A percentile compares a stretch with the other conserved stretches of the same genome.
Evolutionary conservation across 2,113 vertebrate species (phyloP).

Genomic region (Sorex araneus): DNA sequence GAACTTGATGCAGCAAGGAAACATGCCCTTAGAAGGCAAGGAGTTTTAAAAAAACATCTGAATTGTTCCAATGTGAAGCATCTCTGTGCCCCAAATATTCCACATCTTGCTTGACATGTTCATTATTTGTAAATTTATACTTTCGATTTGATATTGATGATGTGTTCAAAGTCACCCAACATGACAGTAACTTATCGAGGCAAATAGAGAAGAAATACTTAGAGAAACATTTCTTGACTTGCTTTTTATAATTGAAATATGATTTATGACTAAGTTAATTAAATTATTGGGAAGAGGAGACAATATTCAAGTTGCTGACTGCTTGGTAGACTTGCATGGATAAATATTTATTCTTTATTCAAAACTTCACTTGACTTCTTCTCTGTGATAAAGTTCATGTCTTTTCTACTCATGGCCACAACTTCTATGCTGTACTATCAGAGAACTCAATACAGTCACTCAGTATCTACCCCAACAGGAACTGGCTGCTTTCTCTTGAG

Average conservation of each 20-base stretch:
- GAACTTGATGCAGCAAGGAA: background rate
- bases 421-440: constrained; percentile 31
- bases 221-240: background rate
- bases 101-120: background rate
- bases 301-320: constrained; percentile 25
- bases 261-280: background rate
- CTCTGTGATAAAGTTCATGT: constrained; percentile 9
- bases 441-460: background rate
- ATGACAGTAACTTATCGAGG: background rate
- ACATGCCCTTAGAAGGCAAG: background rate
- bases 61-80: background rate
- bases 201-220: constrained; percentile 24
- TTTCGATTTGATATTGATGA: constrained; percentile 30
- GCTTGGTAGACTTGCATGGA: background rate
- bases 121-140: constrained; percentile 14
- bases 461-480: background rate
- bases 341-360: background rate
- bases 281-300: background rate
- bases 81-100: background rate
- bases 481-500: constrained; percentile 39
- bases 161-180: background rate
- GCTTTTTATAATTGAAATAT: background rate
- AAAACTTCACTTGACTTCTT: constrained; percentile 28
- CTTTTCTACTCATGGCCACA: background rate
- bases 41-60: background rate